Evolutionary conservation across 2,888 invertebrate genomes (phyloP).

Genomic region (Sphinx pinastri): DNA sequence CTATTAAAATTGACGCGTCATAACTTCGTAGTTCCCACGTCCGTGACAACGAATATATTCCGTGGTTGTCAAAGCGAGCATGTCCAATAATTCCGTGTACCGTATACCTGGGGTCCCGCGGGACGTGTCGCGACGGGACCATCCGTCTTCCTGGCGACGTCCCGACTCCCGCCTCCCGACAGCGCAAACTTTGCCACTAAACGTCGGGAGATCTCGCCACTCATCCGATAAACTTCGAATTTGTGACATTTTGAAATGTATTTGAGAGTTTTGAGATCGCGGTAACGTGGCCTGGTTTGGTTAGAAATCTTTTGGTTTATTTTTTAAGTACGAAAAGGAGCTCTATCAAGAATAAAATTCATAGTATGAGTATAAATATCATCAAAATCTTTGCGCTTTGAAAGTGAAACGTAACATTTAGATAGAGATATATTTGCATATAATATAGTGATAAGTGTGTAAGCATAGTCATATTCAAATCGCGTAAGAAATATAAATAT

Average conservation of each 20-base stretch:
- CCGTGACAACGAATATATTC: background rate
- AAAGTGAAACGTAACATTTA: too few species aligned
- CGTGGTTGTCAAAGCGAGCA: background rate
- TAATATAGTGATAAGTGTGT: too few species aligned
- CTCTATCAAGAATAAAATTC: too few species aligned
- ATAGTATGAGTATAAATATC: too few species aligned
- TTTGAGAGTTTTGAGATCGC: background rate
- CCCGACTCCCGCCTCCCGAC: constrained; percentile 25
- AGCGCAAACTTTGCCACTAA: constrained; percentile 25
- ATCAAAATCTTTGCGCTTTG: too few species aligned
- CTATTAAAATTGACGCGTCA: too few species aligned
- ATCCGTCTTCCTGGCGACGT: constrained; percentile 37
- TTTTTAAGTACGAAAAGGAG: too few species aligned
- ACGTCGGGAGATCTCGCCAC: background rate
- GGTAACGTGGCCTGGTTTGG: background rate
- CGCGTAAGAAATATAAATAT: too few species aligned
- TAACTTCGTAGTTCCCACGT: background rate
- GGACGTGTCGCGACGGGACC: constrained; percentile 35
- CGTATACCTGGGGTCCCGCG: constrained; percentile 31
- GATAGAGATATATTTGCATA: too few species aligned
- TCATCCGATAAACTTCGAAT: background rate
- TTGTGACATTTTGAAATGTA: background rate
- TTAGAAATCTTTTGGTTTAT: too few species aligned
- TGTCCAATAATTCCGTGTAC: constrained; percentile 20
- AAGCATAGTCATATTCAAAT: too few species aligned